Percentiles rank a stretch among this genome's conserved stretches.
These are phyloP conservation scores for Tragelaphus buxtoni DNA, from an alignment of 2,113 vertebrate species.

Conservation along the genomic window DNA sequence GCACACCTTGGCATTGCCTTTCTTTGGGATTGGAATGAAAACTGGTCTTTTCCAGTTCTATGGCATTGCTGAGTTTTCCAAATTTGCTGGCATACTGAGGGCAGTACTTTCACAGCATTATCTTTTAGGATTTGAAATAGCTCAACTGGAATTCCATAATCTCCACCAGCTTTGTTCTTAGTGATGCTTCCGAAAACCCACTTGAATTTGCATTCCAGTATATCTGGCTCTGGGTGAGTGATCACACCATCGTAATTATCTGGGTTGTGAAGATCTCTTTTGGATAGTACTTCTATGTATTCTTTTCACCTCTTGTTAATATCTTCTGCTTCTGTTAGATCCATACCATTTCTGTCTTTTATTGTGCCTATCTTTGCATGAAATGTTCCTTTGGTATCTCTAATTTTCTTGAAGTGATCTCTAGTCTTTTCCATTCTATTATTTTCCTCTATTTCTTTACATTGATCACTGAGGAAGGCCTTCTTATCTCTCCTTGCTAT, in stretches of 20 bases:
- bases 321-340: background rate
- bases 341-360: background rate
- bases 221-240: background rate
- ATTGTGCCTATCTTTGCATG: background rate
- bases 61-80: background rate
- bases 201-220: background rate
- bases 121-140: background rate
- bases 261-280: background rate
- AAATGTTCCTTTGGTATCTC: background rate
- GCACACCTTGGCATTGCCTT: background rate
- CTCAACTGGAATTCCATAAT: background rate
- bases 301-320: background rate
- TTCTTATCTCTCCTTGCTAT: background rate
- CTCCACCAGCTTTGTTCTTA: background rate
- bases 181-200: background rate
- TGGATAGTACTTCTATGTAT: background rate
- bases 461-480: background rate
- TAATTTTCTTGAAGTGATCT: background rate
- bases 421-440: background rate
- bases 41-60: background rate
- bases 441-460: background rate
- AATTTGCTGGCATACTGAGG: background rate
- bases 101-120: background rate
- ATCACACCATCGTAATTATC: background rate
- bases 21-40: background rate